Conservation (phyloP, 35 echinoderm and acorn worm genomes). For the Acanthaster planci region DNA sequence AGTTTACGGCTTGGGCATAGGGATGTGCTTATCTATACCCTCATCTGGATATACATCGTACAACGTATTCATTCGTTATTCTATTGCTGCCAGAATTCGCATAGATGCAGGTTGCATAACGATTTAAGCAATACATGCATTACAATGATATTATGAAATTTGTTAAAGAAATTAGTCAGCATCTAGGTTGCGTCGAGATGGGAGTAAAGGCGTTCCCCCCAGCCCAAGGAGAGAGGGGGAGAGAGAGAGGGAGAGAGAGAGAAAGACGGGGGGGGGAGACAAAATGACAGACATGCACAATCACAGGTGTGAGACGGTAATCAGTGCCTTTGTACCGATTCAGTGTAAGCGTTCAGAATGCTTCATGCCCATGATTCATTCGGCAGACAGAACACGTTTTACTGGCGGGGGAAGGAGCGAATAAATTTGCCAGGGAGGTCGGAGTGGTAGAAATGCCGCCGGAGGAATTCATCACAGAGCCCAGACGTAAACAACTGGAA, state of each 20-base stretch:
- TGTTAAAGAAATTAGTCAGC: too few relatives aligned
- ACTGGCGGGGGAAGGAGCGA: constrained; percentile 84
- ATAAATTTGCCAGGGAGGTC: constrained; percentile 78
- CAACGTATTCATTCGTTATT: too few relatives aligned
- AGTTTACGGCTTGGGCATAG: background rate
- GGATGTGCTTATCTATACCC: too few relatives aligned
- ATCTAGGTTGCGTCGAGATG: too few relatives aligned
- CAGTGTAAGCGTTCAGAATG: background rate
- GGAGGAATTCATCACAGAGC: constrained; percentile 63
- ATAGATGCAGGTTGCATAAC: too few relatives aligned
- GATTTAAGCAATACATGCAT: too few relatives aligned
- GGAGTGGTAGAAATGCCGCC: constrained; percentile 58
- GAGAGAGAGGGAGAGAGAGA: background rate
- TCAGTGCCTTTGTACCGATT: background rate
- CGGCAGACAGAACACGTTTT: constrained; percentile 85
- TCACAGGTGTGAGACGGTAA: background rate
- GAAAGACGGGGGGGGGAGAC: too few relatives aligned
- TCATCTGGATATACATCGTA: too few relatives aligned
- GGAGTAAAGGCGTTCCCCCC: too few relatives aligned
- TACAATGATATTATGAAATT: too few relatives aligned
- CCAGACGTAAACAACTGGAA: constrained; percentile 52
- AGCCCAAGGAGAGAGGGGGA: background rate
- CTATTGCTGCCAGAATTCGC: too few relatives aligned
- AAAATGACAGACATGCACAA: background rate
- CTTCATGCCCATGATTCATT: background rate